Percentiles rank a stretch among this genome's conserved stretches.
These are phyloP conservation scores for Oreochromis aureus DNA, from an alignment of 2,113 vertebrate species.

Conservation along the genomic window DNA sequence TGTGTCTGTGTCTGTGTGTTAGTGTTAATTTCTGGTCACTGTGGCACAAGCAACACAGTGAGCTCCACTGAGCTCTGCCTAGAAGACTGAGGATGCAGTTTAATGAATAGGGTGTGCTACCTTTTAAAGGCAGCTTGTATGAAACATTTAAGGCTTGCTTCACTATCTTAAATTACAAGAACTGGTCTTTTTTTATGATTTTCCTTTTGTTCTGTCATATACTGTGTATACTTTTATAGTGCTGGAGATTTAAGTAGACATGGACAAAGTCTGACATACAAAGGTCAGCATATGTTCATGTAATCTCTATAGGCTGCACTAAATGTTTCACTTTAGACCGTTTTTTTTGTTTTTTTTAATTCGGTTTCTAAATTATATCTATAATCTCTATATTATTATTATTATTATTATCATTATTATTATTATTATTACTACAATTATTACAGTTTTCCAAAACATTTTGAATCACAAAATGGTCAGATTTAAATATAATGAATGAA, in stretches of 20 bases:
- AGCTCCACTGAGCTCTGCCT: not conserved
- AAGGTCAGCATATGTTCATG: not conserved
- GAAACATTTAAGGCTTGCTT: not conserved
- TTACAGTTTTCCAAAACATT: not conserved
- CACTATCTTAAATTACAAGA: not conserved
- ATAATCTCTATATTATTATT: not conserved
- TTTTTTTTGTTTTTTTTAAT: not conserved
- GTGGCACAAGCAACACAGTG: constrained; percentile 36
- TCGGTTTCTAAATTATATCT: not conserved
- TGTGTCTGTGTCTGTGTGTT: not conserved
- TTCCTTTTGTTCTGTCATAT: fast-evolving
- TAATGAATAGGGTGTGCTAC: not conserved
- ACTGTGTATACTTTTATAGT: not conserved
- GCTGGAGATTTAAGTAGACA: not conserved
- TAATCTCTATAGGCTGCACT: not conserved
- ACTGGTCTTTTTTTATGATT: not conserved
- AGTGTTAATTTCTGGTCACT: constrained; percentile 21
- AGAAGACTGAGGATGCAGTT: not conserved
- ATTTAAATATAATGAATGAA: not conserved
- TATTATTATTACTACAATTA: not conserved
- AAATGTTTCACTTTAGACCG: not conserved
- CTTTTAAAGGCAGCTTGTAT: not conserved
- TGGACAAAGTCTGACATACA: not conserved
- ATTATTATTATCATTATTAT: no score
- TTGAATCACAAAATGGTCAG: not conserved